Percentiles rank a stretch among this genome's conserved stretches.
Evolutionary conservation across 1,140 invertebrate species (phyloP).

Genomic region (Ceratitis capitata): DNA sequence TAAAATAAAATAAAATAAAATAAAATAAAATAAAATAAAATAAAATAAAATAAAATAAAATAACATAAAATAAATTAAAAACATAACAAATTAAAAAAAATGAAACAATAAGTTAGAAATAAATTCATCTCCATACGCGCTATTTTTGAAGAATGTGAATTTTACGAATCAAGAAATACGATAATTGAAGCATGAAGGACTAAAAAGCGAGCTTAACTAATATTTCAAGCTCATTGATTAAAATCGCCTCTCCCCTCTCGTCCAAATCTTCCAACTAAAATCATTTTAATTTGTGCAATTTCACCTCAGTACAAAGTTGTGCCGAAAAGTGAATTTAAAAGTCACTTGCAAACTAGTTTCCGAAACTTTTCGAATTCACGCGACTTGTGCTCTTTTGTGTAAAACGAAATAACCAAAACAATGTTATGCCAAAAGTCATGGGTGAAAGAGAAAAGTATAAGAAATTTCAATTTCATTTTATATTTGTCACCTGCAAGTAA

Average conservation of each 20-base stretch:
- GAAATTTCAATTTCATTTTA: background rate
- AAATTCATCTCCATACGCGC: background rate
- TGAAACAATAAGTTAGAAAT: too few relatives aligned
- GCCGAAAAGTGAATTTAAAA: conserved; percentile 33
- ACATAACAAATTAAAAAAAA: too few relatives aligned
- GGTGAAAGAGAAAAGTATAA: background rate
- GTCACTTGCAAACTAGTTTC: conserved; percentile 29
- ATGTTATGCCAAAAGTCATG: background rate
- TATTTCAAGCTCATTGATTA: too few relatives aligned
- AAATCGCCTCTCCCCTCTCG: background rate
- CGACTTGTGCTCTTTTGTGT: conserved; percentile 9
- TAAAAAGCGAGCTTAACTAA: too few relatives aligned
- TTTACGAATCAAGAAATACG: conserved; percentile 47
- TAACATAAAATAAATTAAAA: too few relatives aligned
- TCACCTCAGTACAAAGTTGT: background rate
- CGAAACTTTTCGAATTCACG: background rate
- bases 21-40: too few relatives aligned
- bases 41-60: too few relatives aligned
- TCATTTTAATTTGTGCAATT: conserved; percentile 13
- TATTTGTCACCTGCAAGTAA: background rate
- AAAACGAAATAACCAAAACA: background rate
- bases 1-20: too few relatives aligned
- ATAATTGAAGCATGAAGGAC: conserved; percentile 46
- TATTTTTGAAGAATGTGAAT: conserved; percentile 41
- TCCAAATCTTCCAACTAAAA: background rate